Base-by-base conservation (phyloP, 2,888 invertebrate species). In the Eupeodes latifasciatus region DNA sequence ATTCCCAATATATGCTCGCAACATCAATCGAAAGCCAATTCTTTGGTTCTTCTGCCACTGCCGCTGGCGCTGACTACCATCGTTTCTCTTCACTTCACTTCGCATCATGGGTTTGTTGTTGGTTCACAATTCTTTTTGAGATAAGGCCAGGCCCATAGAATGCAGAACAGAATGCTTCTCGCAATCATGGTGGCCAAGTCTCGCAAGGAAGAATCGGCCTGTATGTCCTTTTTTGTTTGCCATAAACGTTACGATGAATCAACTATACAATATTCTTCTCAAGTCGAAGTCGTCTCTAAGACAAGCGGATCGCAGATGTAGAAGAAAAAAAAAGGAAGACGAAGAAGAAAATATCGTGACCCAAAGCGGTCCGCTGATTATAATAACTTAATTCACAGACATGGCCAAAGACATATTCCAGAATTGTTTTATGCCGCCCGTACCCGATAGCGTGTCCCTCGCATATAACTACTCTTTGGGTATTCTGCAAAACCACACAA, bases 361-460 rank as follows among this genome's bases (percentile, higher is more conserved):
- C 88, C 88, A 88, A 88, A 88, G 88, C 85, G 78, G 88, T 81
- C 81, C 74, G 74, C 81, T 88, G 88, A 88, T 88, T 85, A 88
- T 85, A 88, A 88, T 88, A 88, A 85, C 88, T 88, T 88, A 88
- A 88, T 88, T 88, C 88, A 81, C 81, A 78, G 88, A 85, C 88
- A 78, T 85, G 81, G 81, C 85, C 85, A 77, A 77, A 81, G 87
- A 84, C 76, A 83, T 77, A 88, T 84, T 74, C 84, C 87, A 78
- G 81, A 78, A 88, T 84, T 84, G 87, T 83, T 83, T 83, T 76
- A 83, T 83, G 80, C 87, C 84, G 80, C 57, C 76, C 80, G 19
- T 5, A 9, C 40, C 40, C 40, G 19, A 76, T 77, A 47, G 69
- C 77, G 78, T 81, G 77, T 80, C 61, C 53, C 64, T 47, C 47